Evolutionary conservation across 2,113 vertebrate species (phyloP).

Genomic region (Cebus imitator): DNA sequence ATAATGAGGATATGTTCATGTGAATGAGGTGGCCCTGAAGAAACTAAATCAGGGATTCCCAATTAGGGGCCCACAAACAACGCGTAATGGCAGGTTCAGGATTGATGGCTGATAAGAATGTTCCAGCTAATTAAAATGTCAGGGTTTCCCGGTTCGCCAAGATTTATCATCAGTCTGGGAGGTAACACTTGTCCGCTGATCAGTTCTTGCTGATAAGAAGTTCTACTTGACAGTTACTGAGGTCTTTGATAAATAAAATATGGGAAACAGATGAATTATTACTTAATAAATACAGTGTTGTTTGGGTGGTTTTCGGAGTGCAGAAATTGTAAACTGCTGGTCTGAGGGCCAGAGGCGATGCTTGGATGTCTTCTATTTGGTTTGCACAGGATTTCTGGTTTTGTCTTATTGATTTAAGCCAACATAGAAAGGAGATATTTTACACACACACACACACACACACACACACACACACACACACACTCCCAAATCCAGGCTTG

Average conservation of each 20-base stretch:
- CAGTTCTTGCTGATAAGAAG: slow-evolving; percentile 68
- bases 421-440: background rate
- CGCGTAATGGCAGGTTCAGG: background rate
- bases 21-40: background rate
- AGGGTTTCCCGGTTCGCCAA: background rate
- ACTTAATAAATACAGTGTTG: slow-evolving; percentile 50
- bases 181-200: slow-evolving; percentile 58
- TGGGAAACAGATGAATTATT: slow-evolving; percentile 70
- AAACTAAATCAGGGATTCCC: slow-evolving; percentile 27
- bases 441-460: accelerated
- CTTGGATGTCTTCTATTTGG: background rate
- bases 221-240: slow-evolving; percentile 56
- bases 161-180: slow-evolving; percentile 37
- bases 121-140: slow-evolving; percentile 69
- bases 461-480: too few species aligned
- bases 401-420: background rate
- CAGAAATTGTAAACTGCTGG: background rate
- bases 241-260: slow-evolving; percentile 77
- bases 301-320: background rate
- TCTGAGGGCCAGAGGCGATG: background rate
- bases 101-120: slow-evolving; percentile 31
- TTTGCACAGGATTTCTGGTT: background rate
- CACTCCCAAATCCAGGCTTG: too few species aligned
- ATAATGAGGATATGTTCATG: background rate
- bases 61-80: slow-evolving; percentile 46